phyloP scores from a whole-genome alignment of 2,113 vertebrate genomes.

The Cyanoramphus novaezelandiae region DNA sequence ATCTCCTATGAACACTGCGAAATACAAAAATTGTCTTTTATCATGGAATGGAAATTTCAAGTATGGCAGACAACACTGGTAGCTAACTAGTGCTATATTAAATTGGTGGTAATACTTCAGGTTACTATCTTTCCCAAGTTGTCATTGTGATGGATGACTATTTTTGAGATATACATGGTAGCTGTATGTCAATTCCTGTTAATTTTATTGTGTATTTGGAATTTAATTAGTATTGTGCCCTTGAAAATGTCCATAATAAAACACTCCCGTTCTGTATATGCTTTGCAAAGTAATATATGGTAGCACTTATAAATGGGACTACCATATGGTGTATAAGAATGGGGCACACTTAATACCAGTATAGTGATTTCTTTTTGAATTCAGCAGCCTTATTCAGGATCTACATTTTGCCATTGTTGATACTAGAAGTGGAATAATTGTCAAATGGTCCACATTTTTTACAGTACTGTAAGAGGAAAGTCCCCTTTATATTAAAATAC shows the following conservation, averaged over 20 bases:
- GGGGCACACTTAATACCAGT: background rate
- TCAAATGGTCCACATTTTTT: background rate
- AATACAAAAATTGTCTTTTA: background rate
- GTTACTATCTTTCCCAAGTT: background rate
- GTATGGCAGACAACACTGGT: background rate
- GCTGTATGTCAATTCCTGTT: background rate
- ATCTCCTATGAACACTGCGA: background rate
- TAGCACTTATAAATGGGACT: background rate
- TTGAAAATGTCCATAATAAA: constrained; percentile 4
- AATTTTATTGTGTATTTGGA: background rate
- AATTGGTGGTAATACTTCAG: background rate
- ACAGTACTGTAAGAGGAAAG: background rate
- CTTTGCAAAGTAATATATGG: background rate
- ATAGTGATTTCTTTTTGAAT: background rate
- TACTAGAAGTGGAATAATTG: background rate
- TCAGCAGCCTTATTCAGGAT: background rate
- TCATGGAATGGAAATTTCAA: background rate
- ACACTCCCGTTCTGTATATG: background rate
- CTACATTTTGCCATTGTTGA: background rate
- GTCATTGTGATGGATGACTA: background rate
- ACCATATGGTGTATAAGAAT: background rate
- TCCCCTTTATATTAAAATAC: background rate
- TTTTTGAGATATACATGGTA: background rate
- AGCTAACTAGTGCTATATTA: background rate
- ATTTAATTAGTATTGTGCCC: background rate